Percentiles rank a stretch among this genome's conserved stretches.
Evolutionary conservation across 2,797 vertebrate species (phyloP).

Genomic region (Pangasius sanitwongsei): DNA sequence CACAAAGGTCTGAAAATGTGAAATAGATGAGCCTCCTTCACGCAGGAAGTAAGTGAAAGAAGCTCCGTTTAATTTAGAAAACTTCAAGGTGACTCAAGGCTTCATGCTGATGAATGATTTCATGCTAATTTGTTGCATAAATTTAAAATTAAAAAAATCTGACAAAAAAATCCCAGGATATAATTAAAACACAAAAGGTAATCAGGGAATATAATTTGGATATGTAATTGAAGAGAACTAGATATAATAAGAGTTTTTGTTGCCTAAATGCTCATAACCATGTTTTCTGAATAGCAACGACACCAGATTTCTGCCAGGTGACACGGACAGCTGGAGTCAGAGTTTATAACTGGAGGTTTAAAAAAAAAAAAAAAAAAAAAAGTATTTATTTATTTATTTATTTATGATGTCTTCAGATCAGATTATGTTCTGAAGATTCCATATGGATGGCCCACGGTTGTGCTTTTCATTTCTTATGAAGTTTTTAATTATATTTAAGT

Average conservation of each 20-base stretch:
- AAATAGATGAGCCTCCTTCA: conserved; percentile 23
- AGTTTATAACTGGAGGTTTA: background rate
- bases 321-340: background rate
- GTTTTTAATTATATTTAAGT: background rate
- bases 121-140: conserved; percentile 18
- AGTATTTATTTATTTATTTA: no score
- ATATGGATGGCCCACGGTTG: background rate
- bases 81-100: conserved; percentile 46
- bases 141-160: background rate
- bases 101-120: conserved; percentile 30
- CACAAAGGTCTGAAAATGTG: conserved; percentile 37
- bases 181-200: conserved; percentile 27
- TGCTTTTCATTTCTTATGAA: background rate
- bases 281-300: conserved; percentile 3
- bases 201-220: conserved; percentile 1
- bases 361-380: background rate
- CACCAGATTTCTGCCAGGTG: background rate
- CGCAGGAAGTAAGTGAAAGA: conserved; percentile 18
- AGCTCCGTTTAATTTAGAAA: conserved; percentile 36
- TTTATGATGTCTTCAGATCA: background rate
- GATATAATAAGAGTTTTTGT: background rate
- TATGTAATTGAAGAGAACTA: background rate
- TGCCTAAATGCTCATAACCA: background rate
- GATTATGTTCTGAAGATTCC: background rate
- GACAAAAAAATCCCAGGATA: background rate